phyloP scores from a whole-genome alignment of 2,797 vertebrate species.

The Streptopelia turtur region DNA sequence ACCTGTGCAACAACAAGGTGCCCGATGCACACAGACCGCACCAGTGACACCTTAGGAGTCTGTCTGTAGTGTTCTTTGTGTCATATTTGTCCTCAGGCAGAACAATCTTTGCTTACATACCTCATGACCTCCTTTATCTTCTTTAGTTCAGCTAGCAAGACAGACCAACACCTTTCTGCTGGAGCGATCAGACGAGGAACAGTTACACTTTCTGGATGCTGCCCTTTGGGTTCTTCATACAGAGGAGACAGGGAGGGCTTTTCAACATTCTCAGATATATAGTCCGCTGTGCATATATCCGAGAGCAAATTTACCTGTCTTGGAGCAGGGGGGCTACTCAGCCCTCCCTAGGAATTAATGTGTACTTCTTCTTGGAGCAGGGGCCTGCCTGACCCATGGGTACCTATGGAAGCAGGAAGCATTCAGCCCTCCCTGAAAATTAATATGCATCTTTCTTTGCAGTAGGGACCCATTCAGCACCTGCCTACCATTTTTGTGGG shows the following conservation, averaged over 20 bases:
- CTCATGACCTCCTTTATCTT: slow-evolving; percentile 83
- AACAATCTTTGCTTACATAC: slow-evolving; percentile 85
- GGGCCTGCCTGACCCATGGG: not conserved
- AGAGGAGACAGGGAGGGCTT: not conserved
- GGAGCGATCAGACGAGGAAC: slow-evolving; percentile 80
- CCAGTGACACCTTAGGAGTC: not conserved
- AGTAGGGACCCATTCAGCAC: not conserved
- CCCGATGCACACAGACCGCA: slow-evolving; percentile 69
- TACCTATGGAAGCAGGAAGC: not conserved
- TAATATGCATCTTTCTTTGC: not conserved
- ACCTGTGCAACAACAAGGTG: slow-evolving; percentile 82
- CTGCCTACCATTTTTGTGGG: not conserved
- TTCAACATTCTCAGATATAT: slow-evolving; percentile 73
- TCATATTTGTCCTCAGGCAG: slow-evolving; percentile 83
- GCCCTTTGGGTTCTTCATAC: slow-evolving; percentile 3
- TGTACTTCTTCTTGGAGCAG: not conserved
- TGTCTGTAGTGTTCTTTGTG: slow-evolving; percentile 81
- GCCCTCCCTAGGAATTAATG: not conserved
- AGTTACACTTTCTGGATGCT: not conserved
- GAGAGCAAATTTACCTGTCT: slow-evolving; percentile 48
- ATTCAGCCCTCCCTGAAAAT: not conserved
- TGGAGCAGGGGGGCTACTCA: not conserved
- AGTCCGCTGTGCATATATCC: slow-evolving; percentile 83
- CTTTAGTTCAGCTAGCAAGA: slow-evolving; percentile 83
- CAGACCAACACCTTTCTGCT: slow-evolving; percentile 80